A percentile compares a stretch with the other conserved stretches of the same genome.
Conservation (phyloP, 2,797 vertebrate genomes). For the Holocentrus rufus region DNA sequence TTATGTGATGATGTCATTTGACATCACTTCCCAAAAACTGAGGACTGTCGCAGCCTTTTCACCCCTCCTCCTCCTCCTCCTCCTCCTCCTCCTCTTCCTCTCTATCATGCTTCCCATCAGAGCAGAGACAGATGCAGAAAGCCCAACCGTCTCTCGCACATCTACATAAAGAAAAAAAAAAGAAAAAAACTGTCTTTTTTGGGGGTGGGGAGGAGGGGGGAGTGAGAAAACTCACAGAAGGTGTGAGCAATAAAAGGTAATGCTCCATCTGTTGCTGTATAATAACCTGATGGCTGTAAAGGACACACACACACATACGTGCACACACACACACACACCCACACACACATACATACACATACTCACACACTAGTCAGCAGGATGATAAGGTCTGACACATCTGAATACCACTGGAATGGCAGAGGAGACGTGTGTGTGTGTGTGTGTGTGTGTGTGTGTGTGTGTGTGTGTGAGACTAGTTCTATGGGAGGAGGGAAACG, state of each 20-base stretch:
- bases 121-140: conserved; percentile 72
- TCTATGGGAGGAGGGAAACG: conserved; percentile 8
- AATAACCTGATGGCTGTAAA: conserved; percentile 97
- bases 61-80: conserved; percentile 73
- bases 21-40: conserved; percentile 80
- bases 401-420: conserved; percentile 72
- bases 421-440: conserved; percentile 36
- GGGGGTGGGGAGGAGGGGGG: conserved; percentile 41
- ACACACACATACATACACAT: conserved; percentile 10
- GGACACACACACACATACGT: conserved; percentile 76
- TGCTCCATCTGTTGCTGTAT: conserved; percentile 98
- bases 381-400: conserved; percentile 69
- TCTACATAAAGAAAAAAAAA: conserved; percentile 80
- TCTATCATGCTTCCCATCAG: conserved; percentile 69
- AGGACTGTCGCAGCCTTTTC: conserved; percentile 66
- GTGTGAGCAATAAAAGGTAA: conserved; percentile 96
- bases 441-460: conserved; percentile 25
- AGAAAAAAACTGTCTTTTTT: conserved; percentile 75
- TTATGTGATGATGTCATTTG: conserved; percentile 78
- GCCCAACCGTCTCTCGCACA: conserved; percentile 64
- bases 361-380: conserved; percentile 58
- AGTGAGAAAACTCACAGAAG: conserved; percentile 90
- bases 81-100: conserved; percentile 52
- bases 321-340: conserved; percentile 72
- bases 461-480: conserved; percentile 8